phyloP scores from a whole-genome alignment of 1,140 invertebrate species.

The Panagrolaimus sp. region DNA sequence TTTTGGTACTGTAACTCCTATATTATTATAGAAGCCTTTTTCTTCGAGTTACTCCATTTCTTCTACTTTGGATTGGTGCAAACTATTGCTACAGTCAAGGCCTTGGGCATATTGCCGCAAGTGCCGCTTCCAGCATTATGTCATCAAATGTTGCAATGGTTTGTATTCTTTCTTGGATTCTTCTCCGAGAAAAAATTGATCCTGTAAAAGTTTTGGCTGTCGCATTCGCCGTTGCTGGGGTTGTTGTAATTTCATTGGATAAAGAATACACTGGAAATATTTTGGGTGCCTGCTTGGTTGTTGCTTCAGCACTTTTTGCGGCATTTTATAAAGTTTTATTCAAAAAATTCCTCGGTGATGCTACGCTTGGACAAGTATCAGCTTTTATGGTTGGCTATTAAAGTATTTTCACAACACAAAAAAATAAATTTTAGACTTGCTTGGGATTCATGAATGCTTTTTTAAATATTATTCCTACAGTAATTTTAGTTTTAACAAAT shows the following conservation, averaged over 20 bases:
- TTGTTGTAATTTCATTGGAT: slow-evolving; percentile 51
- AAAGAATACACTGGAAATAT: slow-evolving; percentile 35
- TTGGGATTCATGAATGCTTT: slow-evolving; percentile 47
- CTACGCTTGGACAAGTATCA: slow-evolving; percentile 54
- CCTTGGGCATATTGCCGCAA: slow-evolving; percentile 45
- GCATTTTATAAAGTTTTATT: slow-evolving; percentile 54
- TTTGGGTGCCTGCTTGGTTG: slow-evolving; percentile 40
- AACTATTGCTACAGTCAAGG: slow-evolving; percentile 49
- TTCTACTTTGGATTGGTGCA: slow-evolving; percentile 50
- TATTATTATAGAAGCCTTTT: slow-evolving; percentile 27
- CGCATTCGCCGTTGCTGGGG: slow-evolving; percentile 45
- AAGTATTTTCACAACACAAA: too few species aligned
- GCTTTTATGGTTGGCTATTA: too few species aligned
- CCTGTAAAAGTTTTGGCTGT: slow-evolving; percentile 40
- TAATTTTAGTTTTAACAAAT: slow-evolving; percentile 32
- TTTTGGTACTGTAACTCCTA: neutral
- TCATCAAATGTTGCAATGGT: slow-evolving; percentile 52
- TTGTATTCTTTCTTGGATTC: slow-evolving; percentile 43
- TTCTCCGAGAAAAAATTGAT: slow-evolving; percentile 18
- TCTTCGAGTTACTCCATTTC: slow-evolving; percentile 38
- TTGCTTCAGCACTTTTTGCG: slow-evolving; percentile 46
- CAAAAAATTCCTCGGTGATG: slow-evolving; percentile 45
- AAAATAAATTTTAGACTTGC: too few species aligned
- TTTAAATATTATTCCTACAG: slow-evolving; percentile 44
- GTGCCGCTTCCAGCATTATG: slow-evolving; percentile 44